phyloP scores from a whole-genome alignment of 2,797 vertebrate species.

The Rhincodon typus region DNA sequence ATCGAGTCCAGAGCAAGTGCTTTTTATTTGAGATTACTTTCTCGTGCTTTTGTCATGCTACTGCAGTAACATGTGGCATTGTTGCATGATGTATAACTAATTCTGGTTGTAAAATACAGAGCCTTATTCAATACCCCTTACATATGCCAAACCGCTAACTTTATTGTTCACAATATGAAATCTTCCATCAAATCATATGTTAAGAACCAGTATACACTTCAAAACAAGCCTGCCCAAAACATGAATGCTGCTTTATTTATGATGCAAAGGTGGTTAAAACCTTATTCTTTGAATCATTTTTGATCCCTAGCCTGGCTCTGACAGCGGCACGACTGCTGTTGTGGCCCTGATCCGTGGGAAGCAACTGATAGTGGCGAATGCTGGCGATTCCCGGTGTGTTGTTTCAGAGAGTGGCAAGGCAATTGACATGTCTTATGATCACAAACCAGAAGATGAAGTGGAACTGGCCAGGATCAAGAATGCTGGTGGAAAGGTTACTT shows the following conservation, averaged over 20 bases:
- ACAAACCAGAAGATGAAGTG: conserved; percentile 94
- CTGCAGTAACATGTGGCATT: not conserved
- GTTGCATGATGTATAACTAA: not conserved
- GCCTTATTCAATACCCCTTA: not conserved
- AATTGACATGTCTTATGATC: conserved; percentile 95
- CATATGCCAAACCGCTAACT: not conserved
- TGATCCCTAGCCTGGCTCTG: conserved; percentile 78
- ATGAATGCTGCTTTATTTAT: not conserved
- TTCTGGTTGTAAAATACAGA: not conserved
- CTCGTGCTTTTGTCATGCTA: not conserved
- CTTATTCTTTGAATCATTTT: not conserved
- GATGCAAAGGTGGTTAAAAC: not conserved
- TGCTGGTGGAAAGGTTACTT: conserved; percentile 92
- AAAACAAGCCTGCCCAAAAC: not conserved
- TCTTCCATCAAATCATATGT: not conserved
- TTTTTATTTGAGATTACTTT: not conserved
- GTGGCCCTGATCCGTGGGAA: conserved; percentile 91
- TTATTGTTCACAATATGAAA: not conserved
- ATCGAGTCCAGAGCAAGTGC: not conserved
- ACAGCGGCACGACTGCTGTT: conserved; percentile 92
- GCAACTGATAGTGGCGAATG: conserved; percentile 95
- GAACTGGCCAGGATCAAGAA: conserved; percentile 94
- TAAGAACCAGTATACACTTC: not conserved
- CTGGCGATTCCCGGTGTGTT: conserved; percentile 93
- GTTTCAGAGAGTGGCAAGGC: conserved; percentile 88